Conservation (phyloP, 2,797 vertebrate genomes). For the Gephyroberyx darwinii region DNA sequence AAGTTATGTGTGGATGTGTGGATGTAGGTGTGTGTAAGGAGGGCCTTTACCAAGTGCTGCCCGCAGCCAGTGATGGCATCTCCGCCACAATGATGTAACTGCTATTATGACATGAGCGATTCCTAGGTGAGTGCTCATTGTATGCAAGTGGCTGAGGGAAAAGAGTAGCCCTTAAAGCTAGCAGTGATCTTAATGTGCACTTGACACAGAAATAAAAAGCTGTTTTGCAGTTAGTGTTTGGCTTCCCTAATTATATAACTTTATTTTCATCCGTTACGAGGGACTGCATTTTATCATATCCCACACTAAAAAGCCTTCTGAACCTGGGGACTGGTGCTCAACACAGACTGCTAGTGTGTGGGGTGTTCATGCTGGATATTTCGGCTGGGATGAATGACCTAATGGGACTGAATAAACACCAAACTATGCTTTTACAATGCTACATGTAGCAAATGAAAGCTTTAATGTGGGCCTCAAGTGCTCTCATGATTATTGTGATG, state of each 20-base stretch:
- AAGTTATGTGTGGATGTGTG: too few relatives aligned
- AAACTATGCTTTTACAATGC: conserved; percentile 57
- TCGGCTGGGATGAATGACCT: conserved; percentile 40
- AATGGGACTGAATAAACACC: conserved; percentile 56
- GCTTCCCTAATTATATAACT: conserved; percentile 45
- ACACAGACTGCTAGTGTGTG: conserved; percentile 26
- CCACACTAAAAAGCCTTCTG: background rate
- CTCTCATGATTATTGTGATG: conserved; percentile 62
- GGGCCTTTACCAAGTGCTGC: too few relatives aligned
- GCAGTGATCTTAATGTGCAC: conserved; percentile 55
- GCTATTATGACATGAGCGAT: conserved; percentile 51
- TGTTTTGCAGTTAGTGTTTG: conserved; percentile 44
- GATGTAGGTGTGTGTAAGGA: too few relatives aligned
- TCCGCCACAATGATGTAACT: conserved; percentile 50
- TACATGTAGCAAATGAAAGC: conserved; percentile 52
- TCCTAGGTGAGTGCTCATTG: conserved; percentile 45
- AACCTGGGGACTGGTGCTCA: conserved; percentile 15
- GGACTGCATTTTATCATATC: conserved; percentile 26
- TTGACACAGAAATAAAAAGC: conserved; percentile 67
- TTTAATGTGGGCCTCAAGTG: conserved; percentile 63
- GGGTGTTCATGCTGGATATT: conserved; percentile 37
- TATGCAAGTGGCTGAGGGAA: conserved; percentile 31
- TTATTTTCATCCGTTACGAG: conserved; percentile 27
- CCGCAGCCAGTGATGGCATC: too few relatives aligned
- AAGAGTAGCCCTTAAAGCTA: conserved; percentile 21